Evolutionary conservation across 2,113 vertebrate genomes (phyloP), one percentile per base, ranked within the genome.

Genomic region (Tricholaema leucomelas): DNA sequence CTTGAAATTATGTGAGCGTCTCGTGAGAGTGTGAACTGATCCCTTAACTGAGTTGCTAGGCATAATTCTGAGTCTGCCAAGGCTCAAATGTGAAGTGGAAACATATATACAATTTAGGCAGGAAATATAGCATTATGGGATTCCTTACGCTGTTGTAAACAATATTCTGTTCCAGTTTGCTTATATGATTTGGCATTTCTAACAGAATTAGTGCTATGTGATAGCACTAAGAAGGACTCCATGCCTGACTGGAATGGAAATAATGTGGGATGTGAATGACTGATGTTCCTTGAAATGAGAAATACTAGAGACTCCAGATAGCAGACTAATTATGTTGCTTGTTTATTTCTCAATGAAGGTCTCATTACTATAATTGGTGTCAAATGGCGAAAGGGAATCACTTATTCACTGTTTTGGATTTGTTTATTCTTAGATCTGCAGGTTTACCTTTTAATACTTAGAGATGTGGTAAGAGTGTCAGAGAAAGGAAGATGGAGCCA

Each of bases 81-180:
- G 44, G 75, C 88, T 92, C 78, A 88, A 74, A 92, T 54, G 24
- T 80, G 78, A 92, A 85, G 48, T 71, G 55, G 74, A 95, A 95
- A 92, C 63, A 42, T 69, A 16, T 42, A 78, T 74, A 63, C 33
- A 71, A 69, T 75, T 91, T 76, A 82, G 71, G 27, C 78, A 95
- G 33, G 71, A 90, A 94, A 87, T 64, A 66, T 17, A 79, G 85
- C 40, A 87, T 73, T 63, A n/a, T 94, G 81, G 42, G 64, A 74
- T 77, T 82, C 78, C 64, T 91, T 89, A 89, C 33, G 85, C 38
- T 78, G 52, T 85, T 79, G 67, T 94, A 94, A 95, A 94, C 72
- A 94, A 83, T 60, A 52, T 87, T 95, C 33, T 74, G 9, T 72
- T 83, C 79, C 64, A n/a, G 75, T 91, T 87, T 82, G 60, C 67